Evolutionary conservation across 2,888 invertebrate genomes (phyloP), one percentile per base, ranked within the genome.

Genomic region (Crossocerus cetratus): DNA sequence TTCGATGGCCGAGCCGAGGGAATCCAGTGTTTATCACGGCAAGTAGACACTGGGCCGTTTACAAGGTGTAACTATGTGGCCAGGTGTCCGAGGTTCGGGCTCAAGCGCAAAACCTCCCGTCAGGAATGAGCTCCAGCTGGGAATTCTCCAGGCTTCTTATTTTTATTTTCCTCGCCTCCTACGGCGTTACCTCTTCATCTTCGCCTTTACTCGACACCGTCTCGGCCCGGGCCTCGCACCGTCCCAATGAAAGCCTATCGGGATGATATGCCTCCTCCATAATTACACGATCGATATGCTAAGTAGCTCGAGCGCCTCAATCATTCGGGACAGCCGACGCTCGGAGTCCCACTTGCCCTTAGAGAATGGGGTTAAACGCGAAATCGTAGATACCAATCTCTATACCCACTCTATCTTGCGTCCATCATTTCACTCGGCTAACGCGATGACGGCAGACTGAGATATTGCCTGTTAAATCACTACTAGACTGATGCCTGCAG

Each of bases 131-230:
- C 86, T 85, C 87, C 87, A 85, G 83, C 87, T 86, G 87, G 68
- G 86, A 83, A 81, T 83, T 82, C 81, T 71, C 69, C 80, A 70
- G 76, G 76, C 81, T 82, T 78, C 78, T 84, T 85, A 81, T 80
- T 84, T 85, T 74, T 80, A 70, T 82, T 78, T 77, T 83, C 78
- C 84, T 82, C 85, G 77, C 87, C 87, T 84, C 87, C 87, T 87
- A 86, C 77, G 74, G 86, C 80, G 86, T 87, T 87, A 87, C 86
- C 86, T 87, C 87, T 87, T 87, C 87, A 87, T 87, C 84, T 85
- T 83, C 76, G 64, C 67, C 57, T 65, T 62, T 59, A 22, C 75
- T 57, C 65, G 65, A 44, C 58, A 43, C 62, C 49, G 20, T 63
- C 21, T 58, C 23, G 45, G 57, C 44, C 74, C 58, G 45, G 16